Evolutionary conservation across 2,797 vertebrate species (phyloP).

Genomic region (Sebastes vulpes): DNA sequence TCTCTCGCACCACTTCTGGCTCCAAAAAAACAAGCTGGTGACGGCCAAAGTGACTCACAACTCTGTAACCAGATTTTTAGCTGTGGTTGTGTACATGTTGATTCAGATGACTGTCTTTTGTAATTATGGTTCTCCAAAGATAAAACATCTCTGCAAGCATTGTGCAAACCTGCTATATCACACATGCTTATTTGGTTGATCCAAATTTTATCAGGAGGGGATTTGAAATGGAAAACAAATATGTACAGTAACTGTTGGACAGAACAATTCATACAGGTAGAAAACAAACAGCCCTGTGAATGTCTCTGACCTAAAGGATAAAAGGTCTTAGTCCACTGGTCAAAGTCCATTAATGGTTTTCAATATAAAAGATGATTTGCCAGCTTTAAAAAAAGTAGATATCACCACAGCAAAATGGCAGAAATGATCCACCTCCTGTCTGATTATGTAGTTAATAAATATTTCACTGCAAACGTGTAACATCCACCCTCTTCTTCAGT

Average conservation of each 20-base stretch:
- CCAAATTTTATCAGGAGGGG: background rate
- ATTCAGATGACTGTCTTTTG: background rate
- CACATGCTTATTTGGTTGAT: background rate
- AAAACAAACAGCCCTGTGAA: too few species aligned
- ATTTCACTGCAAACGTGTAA: background rate
- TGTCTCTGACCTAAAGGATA: too few species aligned
- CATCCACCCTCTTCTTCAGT: too few species aligned
- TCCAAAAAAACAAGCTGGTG: background rate
- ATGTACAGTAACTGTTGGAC: background rate
- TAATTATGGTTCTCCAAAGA: background rate
- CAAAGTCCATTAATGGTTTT: background rate
- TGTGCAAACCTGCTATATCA: background rate
- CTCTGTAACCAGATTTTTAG: background rate
- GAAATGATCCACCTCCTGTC: background rate
- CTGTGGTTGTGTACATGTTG: background rate
- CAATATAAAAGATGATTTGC: background rate
- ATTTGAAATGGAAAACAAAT: background rate
- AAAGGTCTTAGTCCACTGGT: too few species aligned
- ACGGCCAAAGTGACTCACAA: background rate
- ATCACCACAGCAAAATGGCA: background rate
- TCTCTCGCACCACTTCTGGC: background rate
- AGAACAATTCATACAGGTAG: background rate
- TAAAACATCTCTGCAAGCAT: background rate
- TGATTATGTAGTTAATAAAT: slow-evolving; percentile 4
- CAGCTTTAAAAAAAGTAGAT: background rate